Percentiles rank a stretch among this genome's conserved stretches.
These are phyloP conservation scores for Plusia festucae DNA, from an alignment of 2,888 invertebrate genomes.

Conservation along the genomic window DNA sequence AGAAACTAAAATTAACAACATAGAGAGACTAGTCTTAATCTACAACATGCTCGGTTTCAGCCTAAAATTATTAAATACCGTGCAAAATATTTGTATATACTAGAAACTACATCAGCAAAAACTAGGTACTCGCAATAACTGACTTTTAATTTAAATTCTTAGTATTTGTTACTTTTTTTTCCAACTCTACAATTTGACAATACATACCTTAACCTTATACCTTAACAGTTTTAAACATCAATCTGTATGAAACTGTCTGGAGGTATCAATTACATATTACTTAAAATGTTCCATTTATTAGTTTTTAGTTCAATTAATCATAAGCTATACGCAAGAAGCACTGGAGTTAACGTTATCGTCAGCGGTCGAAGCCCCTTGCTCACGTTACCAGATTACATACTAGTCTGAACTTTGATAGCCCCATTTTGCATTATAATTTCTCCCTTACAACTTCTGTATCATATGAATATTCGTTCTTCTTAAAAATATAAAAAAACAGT, in stretches of 20 bases:
- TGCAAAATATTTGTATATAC: background rate
- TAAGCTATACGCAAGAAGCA: slow-evolving; percentile 51
- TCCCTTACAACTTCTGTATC: slow-evolving; percentile 59
- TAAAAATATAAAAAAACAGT: background rate
- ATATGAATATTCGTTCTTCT: slow-evolving; percentile 34
- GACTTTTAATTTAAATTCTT: background rate
- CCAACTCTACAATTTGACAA: slow-evolving; percentile 9
- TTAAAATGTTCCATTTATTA: slow-evolving; percentile 62
- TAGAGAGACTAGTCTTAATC: slow-evolving; percentile 40
- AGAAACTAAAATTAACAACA: slow-evolving; percentile 53
- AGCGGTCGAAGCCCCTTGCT: slow-evolving; percentile 84
- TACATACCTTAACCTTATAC: too few species aligned
- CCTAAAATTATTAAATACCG: slow-evolving; percentile 11
- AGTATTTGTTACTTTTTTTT: background rate
- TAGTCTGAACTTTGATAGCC: slow-evolving; percentile 81
- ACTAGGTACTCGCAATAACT: too few species aligned
- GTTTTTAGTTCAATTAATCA: slow-evolving; percentile 67
- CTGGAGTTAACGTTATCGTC: slow-evolving; percentile 76
- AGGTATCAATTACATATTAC: slow-evolving; percentile 57
- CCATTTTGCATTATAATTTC: slow-evolving; percentile 70
- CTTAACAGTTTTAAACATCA: slow-evolving; percentile 14
- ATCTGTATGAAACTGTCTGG: background rate
- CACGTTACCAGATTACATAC: slow-evolving; percentile 78
- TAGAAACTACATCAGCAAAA: too few species aligned
- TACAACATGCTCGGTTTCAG: slow-evolving; percentile 24